Evolutionary conservation across 2,113 vertebrate species (phyloP), one percentile per base, ranked within the genome.

Genomic region (Paracanthobrama guichenoti): DNA sequence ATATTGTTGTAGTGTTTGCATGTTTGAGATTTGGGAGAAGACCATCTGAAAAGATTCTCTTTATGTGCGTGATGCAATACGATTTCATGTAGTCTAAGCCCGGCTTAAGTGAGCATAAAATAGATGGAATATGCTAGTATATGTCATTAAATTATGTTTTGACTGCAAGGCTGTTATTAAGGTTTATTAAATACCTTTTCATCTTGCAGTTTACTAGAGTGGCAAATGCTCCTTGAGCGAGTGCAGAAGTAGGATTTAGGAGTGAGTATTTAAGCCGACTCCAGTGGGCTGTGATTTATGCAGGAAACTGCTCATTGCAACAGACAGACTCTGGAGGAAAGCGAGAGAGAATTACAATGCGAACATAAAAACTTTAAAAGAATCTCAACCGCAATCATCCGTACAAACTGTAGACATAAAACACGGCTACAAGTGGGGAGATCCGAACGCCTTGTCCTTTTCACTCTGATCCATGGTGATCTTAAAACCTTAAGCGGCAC

Each of bases 231-330:
- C 28, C 48, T 48, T 9, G 7, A 48, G 28, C 3, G 13, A 69
- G 87, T 64, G 86, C 85, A 90, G 91, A 85, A 87, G 85, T 60
- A 83, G 46, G 84, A 85, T 91, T 91, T 71, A 84, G 86, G 9
- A n/a, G 55, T 18, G 62, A 28, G 66, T 42, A 22, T 69, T n/a
- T 42, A 35, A 69, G 66, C 20, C 20, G 67, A 80, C 42, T 81
- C 86, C 85, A 86, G 81, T 81, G 85, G 71, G 82, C 75, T 76
- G 84, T 88, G 90, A 89, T 92, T 91, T 88, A 90, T 87, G 53
- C 88, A 82, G 84, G 84, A 89, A 92, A 90, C 82, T 80, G 83
- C 84, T 80, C 7, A 14, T 87, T 92, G 84, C 90, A 90, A 86
- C 89, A 88, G 75, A 48, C 13, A 81, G 18, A 46, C 69, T 82